These are phyloP conservation scores for Stegodyphus dumicola DNA, from an alignment of 1,140 invertebrate genomes.

Conservation along the genomic window DNA sequence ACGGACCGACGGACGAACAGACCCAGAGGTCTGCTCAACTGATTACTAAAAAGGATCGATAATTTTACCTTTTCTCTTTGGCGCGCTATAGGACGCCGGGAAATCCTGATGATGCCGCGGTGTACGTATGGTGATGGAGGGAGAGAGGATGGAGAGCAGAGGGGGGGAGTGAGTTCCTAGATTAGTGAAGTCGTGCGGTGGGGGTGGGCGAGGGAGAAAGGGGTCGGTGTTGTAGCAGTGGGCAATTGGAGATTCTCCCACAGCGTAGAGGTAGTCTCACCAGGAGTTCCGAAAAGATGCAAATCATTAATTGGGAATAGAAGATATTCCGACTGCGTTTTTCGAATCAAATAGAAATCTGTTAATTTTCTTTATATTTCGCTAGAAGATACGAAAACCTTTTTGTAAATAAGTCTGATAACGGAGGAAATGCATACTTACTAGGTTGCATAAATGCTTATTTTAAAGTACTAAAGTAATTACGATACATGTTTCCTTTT, in stretches of 20 bases:
- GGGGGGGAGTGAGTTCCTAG: conserved; percentile 18
- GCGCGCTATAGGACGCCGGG: conserved; percentile 45
- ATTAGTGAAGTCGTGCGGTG: conserved; percentile 55
- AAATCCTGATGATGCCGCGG: conserved; percentile 48
- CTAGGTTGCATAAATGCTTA: no score
- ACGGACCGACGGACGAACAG: conserved; percentile 25
- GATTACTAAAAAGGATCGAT: conserved; percentile 56
- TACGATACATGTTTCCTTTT: no score
- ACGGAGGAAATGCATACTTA: no score
- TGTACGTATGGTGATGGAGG: background rate
- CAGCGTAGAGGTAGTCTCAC: conserved; percentile 47
- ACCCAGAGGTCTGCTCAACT: conserved; percentile 39
- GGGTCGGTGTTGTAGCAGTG: background rate
- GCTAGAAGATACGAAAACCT: no score
- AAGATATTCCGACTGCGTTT: conserved; percentile 36
- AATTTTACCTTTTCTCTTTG: conserved; percentile 58
- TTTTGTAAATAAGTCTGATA: no score
- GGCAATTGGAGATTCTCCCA: conserved; percentile 54
- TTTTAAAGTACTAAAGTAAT: no score
- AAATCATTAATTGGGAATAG: conserved; percentile 57
- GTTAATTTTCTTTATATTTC: conserved; percentile 18
- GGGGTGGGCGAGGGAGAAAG: background rate
- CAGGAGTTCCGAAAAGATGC: conserved; percentile 12
- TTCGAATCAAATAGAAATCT: background rate
- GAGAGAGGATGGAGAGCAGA: background rate